phyloP scores from a whole-genome alignment of 2,797 vertebrate genomes.

The Bryconaethiops microstoma region DNA sequence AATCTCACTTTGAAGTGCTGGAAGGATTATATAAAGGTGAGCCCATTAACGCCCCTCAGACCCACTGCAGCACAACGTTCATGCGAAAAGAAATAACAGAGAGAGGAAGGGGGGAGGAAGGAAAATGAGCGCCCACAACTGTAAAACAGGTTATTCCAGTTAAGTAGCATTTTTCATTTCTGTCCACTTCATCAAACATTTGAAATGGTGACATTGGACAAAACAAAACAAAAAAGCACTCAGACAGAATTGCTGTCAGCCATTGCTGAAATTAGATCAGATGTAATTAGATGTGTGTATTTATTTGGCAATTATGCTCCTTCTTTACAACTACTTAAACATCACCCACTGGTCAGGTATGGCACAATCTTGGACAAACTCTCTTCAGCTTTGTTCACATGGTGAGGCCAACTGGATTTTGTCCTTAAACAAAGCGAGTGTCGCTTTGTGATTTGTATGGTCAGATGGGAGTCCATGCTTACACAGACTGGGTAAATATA shows the following conservation, averaged over 20 bases:
- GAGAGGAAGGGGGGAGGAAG: neutral
- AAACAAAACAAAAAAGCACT: conserved; percentile 19
- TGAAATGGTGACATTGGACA: neutral
- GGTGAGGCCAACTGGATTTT: neutral
- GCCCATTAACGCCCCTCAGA: conserved; percentile 11
- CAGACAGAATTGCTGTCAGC: neutral
- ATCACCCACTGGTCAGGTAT: neutral
- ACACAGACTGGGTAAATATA: too few species aligned
- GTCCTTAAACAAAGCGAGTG: too few species aligned
- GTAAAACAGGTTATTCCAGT: conserved; percentile 37
- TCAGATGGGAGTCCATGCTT: too few species aligned
- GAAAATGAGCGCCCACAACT: neutral
- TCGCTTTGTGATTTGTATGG: too few species aligned
- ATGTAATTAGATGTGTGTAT: neutral
- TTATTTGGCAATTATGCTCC: neutral
- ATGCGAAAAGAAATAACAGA: neutral
- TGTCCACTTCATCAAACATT: neutral
- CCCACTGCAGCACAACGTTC: conserved; percentile 5
- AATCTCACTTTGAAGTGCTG: conserved; percentile 58
- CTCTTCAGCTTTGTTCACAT: neutral
- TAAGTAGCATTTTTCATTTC: conserved; percentile 15
- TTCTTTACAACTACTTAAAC: neutral
- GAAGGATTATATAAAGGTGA: conserved; percentile 41
- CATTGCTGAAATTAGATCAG: neutral
- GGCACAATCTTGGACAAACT: neutral